phyloP scores from a whole-genome alignment of 2,888 invertebrate species.

The Plagodis dolabraria region DNA sequence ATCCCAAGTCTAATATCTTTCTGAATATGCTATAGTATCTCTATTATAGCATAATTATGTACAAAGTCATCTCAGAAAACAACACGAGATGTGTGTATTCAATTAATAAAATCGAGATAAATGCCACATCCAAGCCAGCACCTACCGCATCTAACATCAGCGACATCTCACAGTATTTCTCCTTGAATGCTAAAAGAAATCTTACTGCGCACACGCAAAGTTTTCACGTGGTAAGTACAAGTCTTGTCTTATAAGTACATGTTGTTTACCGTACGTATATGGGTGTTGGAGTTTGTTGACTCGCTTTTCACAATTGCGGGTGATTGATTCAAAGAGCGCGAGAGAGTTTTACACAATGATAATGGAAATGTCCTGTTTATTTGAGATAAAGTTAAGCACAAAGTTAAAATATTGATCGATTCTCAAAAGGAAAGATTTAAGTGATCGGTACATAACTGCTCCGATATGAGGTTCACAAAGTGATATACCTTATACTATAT shows the following conservation, averaged over 20 bases:
- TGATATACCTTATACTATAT: no score
- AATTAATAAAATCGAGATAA: not conserved
- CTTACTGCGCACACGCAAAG: slow-evolving; percentile 72
- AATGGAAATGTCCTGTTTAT: not conserved
- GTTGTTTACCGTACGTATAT: slow-evolving; percentile 33
- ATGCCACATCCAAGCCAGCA: slow-evolving; percentile 28
- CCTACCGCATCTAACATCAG: slow-evolving; percentile 14
- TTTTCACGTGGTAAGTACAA: slow-evolving; percentile 67
- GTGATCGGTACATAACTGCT: no score
- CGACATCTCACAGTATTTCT: slow-evolving; percentile 55
- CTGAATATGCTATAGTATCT: no score
- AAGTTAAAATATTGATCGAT: no score
- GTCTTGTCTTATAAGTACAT: slow-evolving; percentile 42
- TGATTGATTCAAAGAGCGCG: slow-evolving; percentile 19
- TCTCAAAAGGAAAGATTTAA: no score
- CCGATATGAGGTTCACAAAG: no score
- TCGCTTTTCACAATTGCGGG: slow-evolving; percentile 36
- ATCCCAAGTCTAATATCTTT: no score
- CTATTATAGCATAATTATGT: no score
- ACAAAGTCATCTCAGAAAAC: no score
- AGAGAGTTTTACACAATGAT: slow-evolving; percentile 7
- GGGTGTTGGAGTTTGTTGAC: slow-evolving; percentile 37
- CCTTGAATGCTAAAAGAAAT: slow-evolving; percentile 80
- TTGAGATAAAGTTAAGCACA: no score
- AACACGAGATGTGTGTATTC: no score